Conservation (phyloP, 30 jellyfish, hydroid and myxozoan genomes). For the Turritopsis rubra region DNA sequence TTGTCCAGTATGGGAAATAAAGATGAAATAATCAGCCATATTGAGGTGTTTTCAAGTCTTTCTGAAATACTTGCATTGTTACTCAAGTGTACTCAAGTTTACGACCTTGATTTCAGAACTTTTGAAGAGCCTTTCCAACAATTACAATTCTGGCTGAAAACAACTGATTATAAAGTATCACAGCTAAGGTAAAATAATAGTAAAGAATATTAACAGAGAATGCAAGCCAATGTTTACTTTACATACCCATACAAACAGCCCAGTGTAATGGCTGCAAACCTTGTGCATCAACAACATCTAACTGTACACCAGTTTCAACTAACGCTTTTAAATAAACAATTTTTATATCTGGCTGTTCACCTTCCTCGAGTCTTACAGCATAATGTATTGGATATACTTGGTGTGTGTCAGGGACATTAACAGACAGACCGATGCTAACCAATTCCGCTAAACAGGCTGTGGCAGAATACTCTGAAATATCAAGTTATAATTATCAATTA, state of each 20-base stretch:
- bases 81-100: too few relatives aligned
- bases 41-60: too few relatives aligned
- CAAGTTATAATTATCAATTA: background rate
- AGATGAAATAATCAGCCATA: too few relatives aligned
- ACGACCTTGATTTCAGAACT: too few relatives aligned
- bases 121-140: too few relatives aligned
- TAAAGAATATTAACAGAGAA: too few relatives aligned
- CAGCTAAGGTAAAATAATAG: too few relatives aligned
- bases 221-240: background rate
- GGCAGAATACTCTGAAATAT: conserved; percentile 24
- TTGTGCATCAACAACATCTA: conserved; percentile 26
- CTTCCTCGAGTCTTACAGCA: conserved; percentile 9
- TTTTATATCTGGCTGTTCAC: background rate
- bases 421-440: conserved; percentile 21
- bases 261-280: conserved; percentile 40
- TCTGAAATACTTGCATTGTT: too few relatives aligned
- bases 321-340: background rate
- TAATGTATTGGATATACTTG: conserved; percentile 27
- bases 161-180: too few relatives aligned
- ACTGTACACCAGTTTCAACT: conserved; percentile 15
- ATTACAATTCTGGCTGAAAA: too few relatives aligned
- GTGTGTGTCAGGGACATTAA: conserved; percentile 25
- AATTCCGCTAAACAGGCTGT: conserved; percentile 16
- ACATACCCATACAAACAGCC: conserved; percentile 41
- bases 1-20: too few relatives aligned